Conservation (phyloP, 2,797 vertebrate species). For the Notoglanidium macrostoma region DNA sequence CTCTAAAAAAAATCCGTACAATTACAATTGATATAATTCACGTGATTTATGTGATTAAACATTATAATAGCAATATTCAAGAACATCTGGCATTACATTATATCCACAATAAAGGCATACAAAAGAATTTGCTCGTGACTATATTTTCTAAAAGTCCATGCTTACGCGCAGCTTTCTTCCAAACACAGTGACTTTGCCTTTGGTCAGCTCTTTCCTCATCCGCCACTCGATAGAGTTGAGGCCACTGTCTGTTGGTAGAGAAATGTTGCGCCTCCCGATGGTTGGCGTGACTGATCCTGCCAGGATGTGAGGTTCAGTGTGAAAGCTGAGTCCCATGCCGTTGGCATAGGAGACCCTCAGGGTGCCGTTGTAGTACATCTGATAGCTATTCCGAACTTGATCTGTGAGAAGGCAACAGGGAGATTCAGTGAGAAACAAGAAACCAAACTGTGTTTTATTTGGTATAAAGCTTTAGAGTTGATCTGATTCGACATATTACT, state of each 20-base stretch:
- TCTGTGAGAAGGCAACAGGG: slow-evolving; percentile 69
- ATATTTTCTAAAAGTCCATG: neutral
- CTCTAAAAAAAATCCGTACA: neutral
- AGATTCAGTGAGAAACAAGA: slow-evolving; percentile 8
- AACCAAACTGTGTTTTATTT: slow-evolving; percentile 43
- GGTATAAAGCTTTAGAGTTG: slow-evolving; percentile 7
- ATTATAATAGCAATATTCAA: neutral
- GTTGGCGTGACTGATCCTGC: slow-evolving; percentile 86
- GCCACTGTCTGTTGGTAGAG: slow-evolving; percentile 86
- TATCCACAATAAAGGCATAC: neutral
- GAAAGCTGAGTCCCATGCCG: slow-evolving; percentile 88
- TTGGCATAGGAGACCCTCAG: slow-evolving; percentile 87
- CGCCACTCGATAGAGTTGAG: slow-evolving; percentile 90
- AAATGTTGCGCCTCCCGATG: slow-evolving; percentile 87
- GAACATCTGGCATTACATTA: neutral
- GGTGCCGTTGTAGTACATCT: slow-evolving; percentile 86
- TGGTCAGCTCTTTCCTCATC: slow-evolving; percentile 85
- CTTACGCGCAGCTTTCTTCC: slow-evolving; percentile 87
- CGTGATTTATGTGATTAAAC: too few relatives aligned
- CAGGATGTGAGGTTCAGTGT: slow-evolving; percentile 87
- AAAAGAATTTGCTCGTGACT: neutral
- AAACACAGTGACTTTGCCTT: slow-evolving; percentile 88
- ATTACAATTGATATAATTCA: too few relatives aligned
- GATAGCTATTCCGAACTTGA: slow-evolving; percentile 90
- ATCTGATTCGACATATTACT: slow-evolving; percentile 41